These are phyloP conservation scores for Ammospiza caudacuta DNA, from an alignment of 2,113 vertebrate species.

Conservation along the genomic window DNA sequence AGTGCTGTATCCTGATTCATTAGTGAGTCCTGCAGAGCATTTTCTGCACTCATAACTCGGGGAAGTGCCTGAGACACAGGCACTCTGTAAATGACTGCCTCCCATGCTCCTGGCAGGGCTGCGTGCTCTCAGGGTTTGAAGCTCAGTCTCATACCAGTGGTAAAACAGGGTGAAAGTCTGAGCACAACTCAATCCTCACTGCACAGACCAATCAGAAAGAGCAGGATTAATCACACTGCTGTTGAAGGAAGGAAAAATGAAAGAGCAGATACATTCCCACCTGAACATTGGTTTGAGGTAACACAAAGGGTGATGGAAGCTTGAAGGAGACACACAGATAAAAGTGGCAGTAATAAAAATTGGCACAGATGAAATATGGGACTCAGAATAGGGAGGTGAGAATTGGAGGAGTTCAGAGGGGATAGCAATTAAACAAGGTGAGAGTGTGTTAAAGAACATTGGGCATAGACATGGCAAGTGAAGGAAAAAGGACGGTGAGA, in stretches of 20 bases:
- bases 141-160: not conserved
- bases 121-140: not conserved
- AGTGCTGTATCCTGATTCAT: not conserved
- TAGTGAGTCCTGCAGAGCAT: not conserved
- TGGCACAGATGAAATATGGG: conserved; percentile 5
- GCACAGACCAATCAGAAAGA: not conserved
- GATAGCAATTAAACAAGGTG: not conserved
- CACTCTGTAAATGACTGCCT: conserved; percentile 11
- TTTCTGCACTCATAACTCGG: not conserved
- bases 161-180: not conserved
- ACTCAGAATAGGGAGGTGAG: not conserved
- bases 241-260: conserved; percentile 30
- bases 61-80: not conserved
- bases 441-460: not conserved
- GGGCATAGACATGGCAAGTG: not conserved
- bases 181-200: not conserved
- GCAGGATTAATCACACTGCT: conserved; percentile 17
- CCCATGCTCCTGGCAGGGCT: not conserved
- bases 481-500: not conserved
- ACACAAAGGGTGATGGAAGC: not conserved
- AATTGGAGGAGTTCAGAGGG: not conserved
- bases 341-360: conserved; percentile 17
- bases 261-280: conserved; percentile 8
- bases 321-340: not conserved
- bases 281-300: not conserved